Evolutionary conservation across 2,888 invertebrate species (phyloP).

Genomic region (Smittia sp.): DNA sequence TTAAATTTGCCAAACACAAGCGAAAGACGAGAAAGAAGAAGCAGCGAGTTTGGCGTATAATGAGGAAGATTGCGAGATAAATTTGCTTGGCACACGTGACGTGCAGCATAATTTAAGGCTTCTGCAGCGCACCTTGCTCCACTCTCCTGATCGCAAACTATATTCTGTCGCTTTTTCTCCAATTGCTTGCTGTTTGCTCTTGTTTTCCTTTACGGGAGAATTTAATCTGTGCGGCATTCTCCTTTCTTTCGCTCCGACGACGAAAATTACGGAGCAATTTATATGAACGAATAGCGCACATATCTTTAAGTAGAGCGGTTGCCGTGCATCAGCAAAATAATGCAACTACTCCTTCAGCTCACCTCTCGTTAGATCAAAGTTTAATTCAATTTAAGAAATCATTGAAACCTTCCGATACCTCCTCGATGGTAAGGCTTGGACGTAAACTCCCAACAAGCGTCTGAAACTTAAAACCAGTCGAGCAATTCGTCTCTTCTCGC

Average conservation of each 20-base stretch:
- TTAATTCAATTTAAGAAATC: too few relatives aligned
- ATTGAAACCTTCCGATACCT: too few relatives aligned
- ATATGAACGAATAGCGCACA: neutral
- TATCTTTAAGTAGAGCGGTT: too few relatives aligned
- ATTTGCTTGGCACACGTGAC: conserved; percentile 27
- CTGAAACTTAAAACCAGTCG: too few relatives aligned
- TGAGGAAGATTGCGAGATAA: neutral
- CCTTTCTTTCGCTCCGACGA: too few relatives aligned
- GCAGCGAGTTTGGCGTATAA: neutral
- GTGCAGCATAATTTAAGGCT: conserved; percentile 15
- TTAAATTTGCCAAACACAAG: neutral
- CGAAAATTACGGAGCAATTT: conserved; percentile 11
- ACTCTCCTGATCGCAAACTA: conserved; percentile 7
- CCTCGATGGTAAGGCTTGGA: too few relatives aligned
- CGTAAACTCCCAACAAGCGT: too few relatives aligned
- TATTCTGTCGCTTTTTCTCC: conserved; percentile 1
- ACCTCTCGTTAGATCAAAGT: too few relatives aligned
- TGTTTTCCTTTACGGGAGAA: neutral
- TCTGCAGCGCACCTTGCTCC: conserved; percentile 5
- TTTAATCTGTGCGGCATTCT: conserved; percentile 18
- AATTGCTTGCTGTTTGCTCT: conserved; percentile 20
- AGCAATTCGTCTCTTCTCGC: neutral
- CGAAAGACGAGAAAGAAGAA: neutral
- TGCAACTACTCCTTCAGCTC: too few relatives aligned
- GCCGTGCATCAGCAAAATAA: too few relatives aligned